Base-by-base conservation (phyloP, 2,888 invertebrate genomes). In the Xanthorhoe spadicearia region DNA sequence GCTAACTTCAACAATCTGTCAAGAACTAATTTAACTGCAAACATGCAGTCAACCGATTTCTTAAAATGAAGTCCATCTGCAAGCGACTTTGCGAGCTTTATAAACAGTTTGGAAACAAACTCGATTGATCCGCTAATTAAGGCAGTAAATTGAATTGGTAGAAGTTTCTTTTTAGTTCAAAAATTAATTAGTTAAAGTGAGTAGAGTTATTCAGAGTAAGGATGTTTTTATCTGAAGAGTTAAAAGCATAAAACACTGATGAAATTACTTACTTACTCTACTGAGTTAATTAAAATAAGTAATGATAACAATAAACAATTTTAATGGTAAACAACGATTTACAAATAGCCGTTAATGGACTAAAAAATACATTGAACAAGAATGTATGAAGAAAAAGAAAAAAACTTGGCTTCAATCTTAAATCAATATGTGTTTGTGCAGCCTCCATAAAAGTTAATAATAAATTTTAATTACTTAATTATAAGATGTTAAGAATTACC, bases 401-500 rank as follows among this genome's bases (percentile, higher is more conserved):
- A n/a, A n/a, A n/a, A n/a, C n/a, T n/a, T n/a, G n/a, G n/a, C n/a
- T n/a, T n/a, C n/a, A n/a, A n/a, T n/a, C n/a, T n/a, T n/a, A n/a
- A n/a, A n/a, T n/a, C n/a, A n/a, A n/a, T n/a, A n/a, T n/a, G n/a
- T n/a, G n/a, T n/a, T 23, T 23, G 23, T 23, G 23, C 23, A 3
- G 1, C 23, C 23, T 3, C 23, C 4, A 23, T 4, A 23, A 23
- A 23, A 23, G 23, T 23, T 23, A 23, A 23, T 23, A 23, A 23
- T 23, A 3, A 9, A 18, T 43, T 60, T 52, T 52, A 60, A 7
- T 23, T 52, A 23, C 1, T 23, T 23, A 23, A 23, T 23, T 23
- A 23, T 1, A 23, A 43, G 43, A 13, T 13, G 4, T 13, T 13
- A 43, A 0, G 80, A 9, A 9, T 9, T 71, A 98, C 98, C 96